These are phyloP conservation scores for Hexactinellida sp. DNA, from an alignment of 37 sponge, comb jelly and placozoan genomes.

Conservation along the genomic window DNA sequence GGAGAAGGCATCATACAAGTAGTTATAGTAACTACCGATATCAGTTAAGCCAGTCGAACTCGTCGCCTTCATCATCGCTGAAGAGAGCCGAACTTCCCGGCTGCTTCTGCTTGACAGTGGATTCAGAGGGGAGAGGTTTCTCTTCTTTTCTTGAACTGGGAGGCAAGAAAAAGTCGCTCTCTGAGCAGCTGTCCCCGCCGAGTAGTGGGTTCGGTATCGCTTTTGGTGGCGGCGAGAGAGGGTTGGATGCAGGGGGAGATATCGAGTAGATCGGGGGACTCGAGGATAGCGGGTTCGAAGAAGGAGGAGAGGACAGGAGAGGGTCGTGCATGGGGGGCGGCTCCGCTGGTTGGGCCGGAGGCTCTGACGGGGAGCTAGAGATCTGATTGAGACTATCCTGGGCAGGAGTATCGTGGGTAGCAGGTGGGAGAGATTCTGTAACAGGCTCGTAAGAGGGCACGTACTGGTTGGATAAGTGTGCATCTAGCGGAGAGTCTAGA, in stretches of 20 bases:
- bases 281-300: neutral
- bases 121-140: neutral
- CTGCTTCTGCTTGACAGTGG: neutral
- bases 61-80: constrained; percentile 5
- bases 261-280: neutral
- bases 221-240: neutral
- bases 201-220: neutral
- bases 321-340: neutral
- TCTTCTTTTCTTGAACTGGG: neutral
- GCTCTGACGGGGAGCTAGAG: neutral
- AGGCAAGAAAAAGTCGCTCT: neutral
- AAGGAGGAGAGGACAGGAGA: neutral
- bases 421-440: neutral
- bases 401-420: neutral
- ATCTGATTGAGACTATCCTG: neutral
- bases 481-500: neutral
- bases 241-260: neutral
- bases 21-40: neutral
- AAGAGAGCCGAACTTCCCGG: neutral
- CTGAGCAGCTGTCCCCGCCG: neutral
- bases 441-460: neutral
- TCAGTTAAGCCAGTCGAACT: neutral
- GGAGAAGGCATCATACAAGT: neutral
- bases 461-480: neutral
- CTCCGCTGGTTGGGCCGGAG: neutral